These are phyloP conservation scores for Larimichthys polyactis DNA, from an alignment of 2,113 vertebrate species.

Conservation along the genomic window DNA sequence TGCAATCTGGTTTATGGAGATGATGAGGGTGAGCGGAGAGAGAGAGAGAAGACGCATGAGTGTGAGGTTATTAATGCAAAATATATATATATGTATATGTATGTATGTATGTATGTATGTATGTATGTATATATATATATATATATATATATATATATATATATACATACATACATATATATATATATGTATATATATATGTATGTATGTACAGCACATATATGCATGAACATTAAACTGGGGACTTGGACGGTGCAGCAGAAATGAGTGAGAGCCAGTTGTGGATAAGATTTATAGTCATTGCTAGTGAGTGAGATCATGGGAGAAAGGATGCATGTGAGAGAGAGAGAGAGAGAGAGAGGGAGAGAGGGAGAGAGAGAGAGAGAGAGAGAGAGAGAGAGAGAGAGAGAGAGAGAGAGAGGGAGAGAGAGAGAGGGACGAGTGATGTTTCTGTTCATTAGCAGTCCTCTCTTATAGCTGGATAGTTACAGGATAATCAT, in stretches of 20 bases:
- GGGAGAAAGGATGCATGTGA: constrained; percentile 12
- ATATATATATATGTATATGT: background rate
- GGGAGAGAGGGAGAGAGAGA: constrained; percentile 13
- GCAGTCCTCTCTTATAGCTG: constrained; percentile 54
- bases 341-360: background rate
- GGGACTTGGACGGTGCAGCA: background rate
- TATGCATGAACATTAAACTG: constrained; percentile 2
- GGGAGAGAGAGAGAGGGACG: background rate
- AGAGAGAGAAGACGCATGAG: background rate
- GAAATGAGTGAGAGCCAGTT: constrained; percentile 2
- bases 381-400: background rate
- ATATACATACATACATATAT: background rate
- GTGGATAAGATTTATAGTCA: constrained; percentile 25
- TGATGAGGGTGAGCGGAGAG: background rate
- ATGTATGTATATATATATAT: background rate
- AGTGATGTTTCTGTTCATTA: constrained; percentile 67
- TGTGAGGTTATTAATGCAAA: background rate
- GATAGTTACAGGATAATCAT: constrained; percentile 60
- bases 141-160: background rate
- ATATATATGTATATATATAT: background rate
- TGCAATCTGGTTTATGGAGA: background rate
- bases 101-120: background rate
- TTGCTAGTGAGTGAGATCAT: constrained; percentile 19
- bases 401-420: background rate
- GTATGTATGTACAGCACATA: background rate